These are phyloP conservation scores for Cephus sareptanus DNA, from an alignment of 2,888 invertebrate species.

Conservation along the genomic window DNA sequence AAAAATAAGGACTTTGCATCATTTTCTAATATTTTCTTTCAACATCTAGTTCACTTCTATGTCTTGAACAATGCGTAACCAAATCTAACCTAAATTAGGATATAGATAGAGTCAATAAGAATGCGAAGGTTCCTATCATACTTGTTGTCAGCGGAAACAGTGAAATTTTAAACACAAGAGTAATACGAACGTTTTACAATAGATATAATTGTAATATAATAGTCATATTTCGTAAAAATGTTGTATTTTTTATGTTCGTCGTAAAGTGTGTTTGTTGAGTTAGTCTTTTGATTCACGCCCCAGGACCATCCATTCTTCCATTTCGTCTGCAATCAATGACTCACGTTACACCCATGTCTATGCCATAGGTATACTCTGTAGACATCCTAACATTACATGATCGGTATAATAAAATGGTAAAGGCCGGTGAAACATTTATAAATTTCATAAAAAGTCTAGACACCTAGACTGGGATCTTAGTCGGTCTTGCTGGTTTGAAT, in stretches of 20 bases:
- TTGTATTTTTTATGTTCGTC: not conserved
- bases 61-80: no score
- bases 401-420: not conserved
- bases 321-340: not conserved
- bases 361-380: not conserved
- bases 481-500: not conserved
- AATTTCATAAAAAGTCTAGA: not conserved
- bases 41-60: no score
- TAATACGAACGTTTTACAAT: not conserved
- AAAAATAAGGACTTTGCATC: no score
- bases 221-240: not conserved
- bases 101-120: no score
- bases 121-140: no score
- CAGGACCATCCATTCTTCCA: not conserved
- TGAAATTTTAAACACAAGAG: not conserved
- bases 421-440: not conserved
- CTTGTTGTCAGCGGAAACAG: no score
- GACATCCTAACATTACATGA: not conserved
- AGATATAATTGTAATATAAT: not conserved
- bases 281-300: not conserved
- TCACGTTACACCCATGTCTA: not conserved
- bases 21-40: no score
- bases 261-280: not conserved
- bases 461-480: not conserved
- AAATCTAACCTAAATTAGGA: no score